Evolutionary conservation across 2,797 vertebrate genomes (phyloP).

Genomic region (Lemur catta): DNA sequence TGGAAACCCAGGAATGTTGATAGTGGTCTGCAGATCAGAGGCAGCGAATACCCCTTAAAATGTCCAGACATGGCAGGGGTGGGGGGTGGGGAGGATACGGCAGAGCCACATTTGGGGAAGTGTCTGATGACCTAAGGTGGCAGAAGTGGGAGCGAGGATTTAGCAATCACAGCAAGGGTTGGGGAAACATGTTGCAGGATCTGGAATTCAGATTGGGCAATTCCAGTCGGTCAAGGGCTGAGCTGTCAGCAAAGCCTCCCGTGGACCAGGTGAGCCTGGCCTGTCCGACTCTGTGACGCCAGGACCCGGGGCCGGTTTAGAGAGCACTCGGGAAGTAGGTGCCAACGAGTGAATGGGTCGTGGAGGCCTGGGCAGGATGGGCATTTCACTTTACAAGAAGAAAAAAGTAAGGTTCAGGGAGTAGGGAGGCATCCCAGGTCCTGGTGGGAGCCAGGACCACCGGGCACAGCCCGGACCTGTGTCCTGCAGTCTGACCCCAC

Average conservation of each 20-base stretch:
- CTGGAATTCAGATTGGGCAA: not conserved
- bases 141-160: not conserved
- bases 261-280: accelerated
- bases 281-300: accelerated
- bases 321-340: not conserved
- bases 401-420: not conserved
- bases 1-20: not conserved
- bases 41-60: not conserved
- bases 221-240: not conserved
- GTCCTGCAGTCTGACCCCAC: accelerated
- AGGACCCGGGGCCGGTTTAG: not conserved
- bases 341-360: not conserved
- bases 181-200: not conserved
- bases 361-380: not conserved
- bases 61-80: accelerated
- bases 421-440: no score
- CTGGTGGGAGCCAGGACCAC: accelerated
- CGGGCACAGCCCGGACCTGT: no score
- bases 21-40: not conserved
- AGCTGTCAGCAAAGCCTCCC: not conserved
- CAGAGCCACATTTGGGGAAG: not conserved
- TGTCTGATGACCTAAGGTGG: not conserved
- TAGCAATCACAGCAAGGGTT: not conserved
- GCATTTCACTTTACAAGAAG: not conserved
- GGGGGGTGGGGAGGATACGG: accelerated